Percentiles rank a stretch among this genome's conserved stretches.
Evolutionary conservation across 2,888 invertebrate species (phyloP).

Genomic region (Agonopterix alstromeriana): DNA sequence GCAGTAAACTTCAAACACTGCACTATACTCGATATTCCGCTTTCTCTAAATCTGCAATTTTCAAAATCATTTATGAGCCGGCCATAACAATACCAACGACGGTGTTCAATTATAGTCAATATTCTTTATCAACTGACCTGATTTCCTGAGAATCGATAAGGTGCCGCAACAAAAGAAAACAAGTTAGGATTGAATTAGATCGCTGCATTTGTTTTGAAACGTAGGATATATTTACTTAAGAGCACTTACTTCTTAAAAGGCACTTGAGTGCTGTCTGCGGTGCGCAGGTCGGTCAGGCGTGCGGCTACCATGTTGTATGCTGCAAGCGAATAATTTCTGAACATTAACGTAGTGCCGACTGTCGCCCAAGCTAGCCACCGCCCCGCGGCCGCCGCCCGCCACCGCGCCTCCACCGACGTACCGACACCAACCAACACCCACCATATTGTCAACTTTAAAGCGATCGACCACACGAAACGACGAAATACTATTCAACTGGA

Average conservation of each 20-base stretch:
- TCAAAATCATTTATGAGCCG: too few relatives aligned
- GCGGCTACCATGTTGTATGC: constrained; percentile 99
- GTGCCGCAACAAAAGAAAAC: constrained; percentile 26
- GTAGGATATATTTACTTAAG: not conserved
- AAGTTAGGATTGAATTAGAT: constrained; percentile 10
- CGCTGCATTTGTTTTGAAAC: not conserved
- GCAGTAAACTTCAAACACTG: constrained; percentile 74
- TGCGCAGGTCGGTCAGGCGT: constrained; percentile 95
- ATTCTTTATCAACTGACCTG: constrained; percentile 45
- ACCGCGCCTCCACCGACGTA: constrained; percentile 21
- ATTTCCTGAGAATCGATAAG: constrained; percentile 42
- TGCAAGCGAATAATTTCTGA: constrained; percentile 87
- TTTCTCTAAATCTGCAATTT: constrained; percentile 88
- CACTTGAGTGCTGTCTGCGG: constrained; percentile 97
- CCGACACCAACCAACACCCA: constrained; percentile 32
- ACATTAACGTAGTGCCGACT: constrained; percentile 65
- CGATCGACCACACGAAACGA: not conserved
- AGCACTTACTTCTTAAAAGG: constrained; percentile 97
- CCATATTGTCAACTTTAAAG: constrained; percentile 69
- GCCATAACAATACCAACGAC: too few relatives aligned
- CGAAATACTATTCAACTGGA: too few relatives aligned
- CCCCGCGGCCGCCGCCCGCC: constrained; percentile 25
- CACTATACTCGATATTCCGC: constrained; percentile 96
- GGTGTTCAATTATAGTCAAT: too few relatives aligned
- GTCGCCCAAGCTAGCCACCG: constrained; percentile 23